Percentiles rank a stretch among this genome's conserved stretches.
Evolutionary conservation across 2,113 vertebrate species (phyloP).

Genomic region (Rhodinocichla rosea): DNA sequence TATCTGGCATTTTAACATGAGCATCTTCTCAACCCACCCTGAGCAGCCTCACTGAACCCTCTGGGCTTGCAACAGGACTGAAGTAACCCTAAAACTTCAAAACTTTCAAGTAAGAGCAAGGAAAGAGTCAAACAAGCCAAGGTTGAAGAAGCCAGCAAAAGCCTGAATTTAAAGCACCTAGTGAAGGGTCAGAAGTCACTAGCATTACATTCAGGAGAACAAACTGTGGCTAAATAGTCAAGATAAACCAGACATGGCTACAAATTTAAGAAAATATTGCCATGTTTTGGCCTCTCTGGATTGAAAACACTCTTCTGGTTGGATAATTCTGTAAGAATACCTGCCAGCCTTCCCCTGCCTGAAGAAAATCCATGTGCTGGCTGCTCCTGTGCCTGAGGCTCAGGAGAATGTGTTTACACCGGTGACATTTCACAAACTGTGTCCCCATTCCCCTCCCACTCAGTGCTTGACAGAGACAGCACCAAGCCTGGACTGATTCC

Average conservation of each 20-base stretch:
- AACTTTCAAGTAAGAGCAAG: neutral
- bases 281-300: neutral
- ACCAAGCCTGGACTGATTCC: neutral
- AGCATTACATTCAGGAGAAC: neutral
- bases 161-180: neutral
- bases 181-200: neutral
- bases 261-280: neutral
- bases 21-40: neutral
- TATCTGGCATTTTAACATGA: accelerated
- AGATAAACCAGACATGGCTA: neutral
- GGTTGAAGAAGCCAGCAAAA: neutral
- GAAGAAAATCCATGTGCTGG: neutral
- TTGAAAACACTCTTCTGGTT: neutral
- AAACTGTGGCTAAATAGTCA: neutral
- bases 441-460: neutral
- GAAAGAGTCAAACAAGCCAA: neutral
- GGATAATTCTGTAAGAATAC: neutral
- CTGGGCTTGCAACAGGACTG: neutral
- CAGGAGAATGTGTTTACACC: neutral
- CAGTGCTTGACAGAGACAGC: neutral
- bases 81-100: neutral
- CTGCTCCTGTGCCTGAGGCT: neutral
- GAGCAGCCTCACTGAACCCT: neutral
- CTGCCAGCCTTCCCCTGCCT: neutral
- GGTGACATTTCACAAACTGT: conserved; percentile 19